A percentile compares a stretch with the other conserved stretches of the same genome.
phyloP scores from a whole-genome alignment of 2,797 vertebrate species.

The Neomorphus geoffroyi region DNA sequence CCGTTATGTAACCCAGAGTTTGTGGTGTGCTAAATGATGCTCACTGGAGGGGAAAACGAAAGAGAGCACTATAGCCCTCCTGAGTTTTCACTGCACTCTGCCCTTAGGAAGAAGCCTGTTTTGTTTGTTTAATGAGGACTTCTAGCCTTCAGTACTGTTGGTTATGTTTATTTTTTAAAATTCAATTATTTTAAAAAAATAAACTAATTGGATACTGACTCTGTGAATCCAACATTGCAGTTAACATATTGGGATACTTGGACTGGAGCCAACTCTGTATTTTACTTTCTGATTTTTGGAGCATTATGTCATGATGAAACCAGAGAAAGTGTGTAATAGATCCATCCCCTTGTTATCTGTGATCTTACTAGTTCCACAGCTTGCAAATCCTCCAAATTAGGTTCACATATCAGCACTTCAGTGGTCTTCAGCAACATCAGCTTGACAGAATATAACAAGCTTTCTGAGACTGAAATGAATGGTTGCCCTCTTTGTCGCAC shows the following conservation, averaged over 20 bases:
- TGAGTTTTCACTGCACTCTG: not conserved
- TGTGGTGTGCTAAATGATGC: slow-evolving; percentile 12
- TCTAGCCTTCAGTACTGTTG: not conserved
- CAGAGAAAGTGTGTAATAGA: slow-evolving; percentile 67
- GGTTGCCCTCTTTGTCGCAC: not conserved
- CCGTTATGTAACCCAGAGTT: slow-evolving; percentile 33
- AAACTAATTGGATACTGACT: not conserved
- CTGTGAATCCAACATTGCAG: not conserved
- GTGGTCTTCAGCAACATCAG: slow-evolving; percentile 55
- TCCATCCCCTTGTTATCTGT: slow-evolving; percentile 65
- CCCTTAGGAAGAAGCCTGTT: not conserved
- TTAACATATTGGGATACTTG: slow-evolving; percentile 53
- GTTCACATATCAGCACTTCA: slow-evolving; percentile 71
- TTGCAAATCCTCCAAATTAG: slow-evolving; percentile 72
- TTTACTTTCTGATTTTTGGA: slow-evolving; percentile 66
- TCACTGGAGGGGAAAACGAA: slow-evolving; percentile 34
- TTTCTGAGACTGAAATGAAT: slow-evolving; percentile 49
- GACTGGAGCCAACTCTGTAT: slow-evolving; percentile 46
- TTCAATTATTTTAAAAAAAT: not conserved
- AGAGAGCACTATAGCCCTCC: not conserved
- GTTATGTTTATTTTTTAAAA: not conserved
- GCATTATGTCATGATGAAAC: slow-evolving; percentile 65
- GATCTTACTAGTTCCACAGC: slow-evolving; percentile 69
- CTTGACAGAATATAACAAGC: slow-evolving; percentile 52
- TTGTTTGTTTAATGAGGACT: not conserved